Evolutionary conservation across 2,888 invertebrate genomes (phyloP).

Genomic region (Athrips mouffetella): DNA sequence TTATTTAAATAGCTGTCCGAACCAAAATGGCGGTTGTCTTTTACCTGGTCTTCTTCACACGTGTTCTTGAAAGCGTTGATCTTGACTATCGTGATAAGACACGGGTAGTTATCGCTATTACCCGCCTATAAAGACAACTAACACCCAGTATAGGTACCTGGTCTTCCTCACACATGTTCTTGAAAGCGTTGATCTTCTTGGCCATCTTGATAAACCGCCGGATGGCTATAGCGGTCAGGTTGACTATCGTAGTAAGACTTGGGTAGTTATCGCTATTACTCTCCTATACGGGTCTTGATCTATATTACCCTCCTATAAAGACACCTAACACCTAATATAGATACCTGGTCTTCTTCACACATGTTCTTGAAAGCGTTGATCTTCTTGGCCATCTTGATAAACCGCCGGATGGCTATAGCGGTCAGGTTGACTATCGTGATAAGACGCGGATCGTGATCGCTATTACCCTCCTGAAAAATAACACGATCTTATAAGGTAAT

Average conservation of each 20-base stretch:
- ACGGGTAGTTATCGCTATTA: conserved; percentile 79
- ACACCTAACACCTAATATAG: not conserved
- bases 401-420: conserved; percentile 92
- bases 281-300: not conserved
- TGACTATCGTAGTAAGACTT: conserved; percentile 88
- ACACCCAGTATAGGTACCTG: conserved; percentile 71
- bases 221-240: conserved; percentile 95
- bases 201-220: conserved; percentile 91
- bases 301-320: too few relatives aligned
- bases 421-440: conserved; percentile 93
- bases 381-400: conserved; percentile 91
- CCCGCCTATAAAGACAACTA: too few relatives aligned
- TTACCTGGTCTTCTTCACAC: conserved; percentile 95
- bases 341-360: conserved; percentile 93
- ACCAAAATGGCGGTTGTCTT: too few relatives aligned
- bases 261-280: conserved; percentile 47
- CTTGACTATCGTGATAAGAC: conserved; percentile 89
- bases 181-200: conserved; percentile 92
- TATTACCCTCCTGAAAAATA: conserved; percentile 42
- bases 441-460: conserved; percentile 82
- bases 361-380: conserved; percentile 94
- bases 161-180: conserved; percentile 95
- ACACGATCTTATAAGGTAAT: not conserved
- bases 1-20: too few relatives aligned
- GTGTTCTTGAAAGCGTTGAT: conserved; percentile 94